phyloP scores from a whole-genome alignment of 1,140 invertebrate species.

The Lysiphlebus fabarum region DNA sequence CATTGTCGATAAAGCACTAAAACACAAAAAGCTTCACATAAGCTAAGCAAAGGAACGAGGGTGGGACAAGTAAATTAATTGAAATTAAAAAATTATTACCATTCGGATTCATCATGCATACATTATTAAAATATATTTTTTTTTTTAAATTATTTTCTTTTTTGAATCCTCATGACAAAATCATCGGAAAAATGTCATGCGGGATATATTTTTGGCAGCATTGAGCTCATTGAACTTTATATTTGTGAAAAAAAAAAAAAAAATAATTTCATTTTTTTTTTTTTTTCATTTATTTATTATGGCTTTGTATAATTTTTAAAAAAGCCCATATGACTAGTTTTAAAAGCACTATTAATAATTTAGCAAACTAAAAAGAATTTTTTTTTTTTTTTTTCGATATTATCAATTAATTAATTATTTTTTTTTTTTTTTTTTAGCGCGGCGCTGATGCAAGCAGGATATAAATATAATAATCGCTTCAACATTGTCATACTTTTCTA shows the following conservation, averaged over 20 bases:
- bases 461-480: constrained; percentile 2
- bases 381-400: constrained; percentile 10
- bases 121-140: no score
- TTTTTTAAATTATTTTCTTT: no score
- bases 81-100: no score
- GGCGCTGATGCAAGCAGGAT: constrained; percentile 19
- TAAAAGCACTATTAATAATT: constrained; percentile 17
- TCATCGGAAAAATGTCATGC: constrained; percentile 18
- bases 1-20: constrained; percentile 18
- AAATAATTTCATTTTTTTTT: no score
- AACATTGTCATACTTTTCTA: constrained; percentile 21
- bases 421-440: constrained; percentile 1
- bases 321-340: constrained; percentile 19
- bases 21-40: constrained; percentile 16
- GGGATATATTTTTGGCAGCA: not conserved
- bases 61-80: constrained; percentile 2
- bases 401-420: not conserved
- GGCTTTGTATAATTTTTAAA: not conserved
- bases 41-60: constrained; percentile 21
- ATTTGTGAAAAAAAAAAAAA: no score
- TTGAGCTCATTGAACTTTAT: no score
- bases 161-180: no score
- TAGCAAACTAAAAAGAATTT: constrained; percentile 19
- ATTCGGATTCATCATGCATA: no score
- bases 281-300: no score